Evolutionary conservation across 2,113 vertebrate genomes (phyloP), one percentile per base, ranked within the genome.

Genomic region (Hyla sarda): DNA sequence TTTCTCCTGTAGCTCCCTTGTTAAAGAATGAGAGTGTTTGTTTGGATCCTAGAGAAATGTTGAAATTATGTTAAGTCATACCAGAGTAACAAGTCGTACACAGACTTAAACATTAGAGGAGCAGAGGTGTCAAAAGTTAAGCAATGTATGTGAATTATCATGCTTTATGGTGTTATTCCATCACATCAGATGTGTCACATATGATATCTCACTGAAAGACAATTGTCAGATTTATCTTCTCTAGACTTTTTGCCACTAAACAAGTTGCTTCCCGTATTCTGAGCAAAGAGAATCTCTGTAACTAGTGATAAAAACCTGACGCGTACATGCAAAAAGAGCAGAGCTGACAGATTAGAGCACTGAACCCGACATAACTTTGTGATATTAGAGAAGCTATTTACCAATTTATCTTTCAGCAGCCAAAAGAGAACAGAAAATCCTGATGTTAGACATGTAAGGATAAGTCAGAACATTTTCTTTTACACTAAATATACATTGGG

Each of bases 1-100:
- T 89, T 48, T 97, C 96, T 9, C 98, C 98, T 23, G 95, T 91
- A 67, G 92, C 92, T 88, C 97, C 97, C 89, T 97, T 98, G 92
- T 97, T 99, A 91, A 98, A 99, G 94, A 99, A 99, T 6, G 97
- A 97, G 82, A 99, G 79, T 0, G 95, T 96, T 93, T 97, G 96
- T 89, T 88, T 95, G 80, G 96, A 93, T 88, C 96, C 98, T 99
- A 92, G 65, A 96, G 17, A 48, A 13, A 47, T 16, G 19, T 17
- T 48, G 45, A 47, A 50, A 50, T 47, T 6, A 50, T 19, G 3
- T 45, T 28, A 47, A 12, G n/a, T 47, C 1, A 28, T 48, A 34
- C 12, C 19, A 73, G n/a, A 73, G 11, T 41, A 58, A 11, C 58
- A 62, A 62, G 3, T 62, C 13, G 12, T 28, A 62, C n/a, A 25